These are phyloP conservation scores for Pomacea canaliculata DNA, from an alignment of 2,888 invertebrate species.

Conservation along the genomic window DNA sequence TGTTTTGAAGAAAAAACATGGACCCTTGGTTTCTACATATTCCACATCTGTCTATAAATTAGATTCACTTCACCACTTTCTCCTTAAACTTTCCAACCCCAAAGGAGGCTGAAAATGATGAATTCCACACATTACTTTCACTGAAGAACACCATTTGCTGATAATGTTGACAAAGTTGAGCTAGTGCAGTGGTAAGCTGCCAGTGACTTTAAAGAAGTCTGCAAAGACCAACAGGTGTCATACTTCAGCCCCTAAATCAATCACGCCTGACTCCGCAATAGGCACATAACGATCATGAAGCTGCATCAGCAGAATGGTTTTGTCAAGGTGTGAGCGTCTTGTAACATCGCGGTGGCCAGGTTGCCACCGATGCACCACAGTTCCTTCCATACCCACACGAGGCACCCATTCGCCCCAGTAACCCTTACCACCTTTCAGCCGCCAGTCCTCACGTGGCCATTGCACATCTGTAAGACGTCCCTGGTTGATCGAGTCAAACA, in stretches of 20 bases:
- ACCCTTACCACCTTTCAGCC: slow-evolving; percentile 86
- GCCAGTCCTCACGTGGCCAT: slow-evolving; percentile 93
- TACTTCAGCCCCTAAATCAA: slow-evolving; percentile 65
- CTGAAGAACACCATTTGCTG: no score
- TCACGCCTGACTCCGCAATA: slow-evolving; percentile 88
- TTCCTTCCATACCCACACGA: slow-evolving; percentile 90
- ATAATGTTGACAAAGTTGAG: no score
- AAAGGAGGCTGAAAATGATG: no score
- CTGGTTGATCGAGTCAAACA: slow-evolving; percentile 92
- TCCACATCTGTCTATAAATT: no score
- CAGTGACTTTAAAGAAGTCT: neutral
- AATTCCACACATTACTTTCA: no score
- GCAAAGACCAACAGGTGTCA: slow-evolving; percentile 33
- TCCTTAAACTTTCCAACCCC: no score
- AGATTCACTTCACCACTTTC: no score
- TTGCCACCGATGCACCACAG: slow-evolving; percentile 91
- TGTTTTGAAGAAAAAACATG: no score
- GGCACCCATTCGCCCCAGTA: slow-evolving; percentile 94
- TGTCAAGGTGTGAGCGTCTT: slow-evolving; percentile 90
- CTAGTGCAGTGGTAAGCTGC: neutral
- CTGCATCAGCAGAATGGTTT: slow-evolving; percentile 90
- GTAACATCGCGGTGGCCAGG: slow-evolving; percentile 91
- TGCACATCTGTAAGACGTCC: slow-evolving; percentile 92
- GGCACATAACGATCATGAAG: slow-evolving; percentile 94
- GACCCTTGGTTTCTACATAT: no score